Evolutionary conservation across 2,113 vertebrate genomes (phyloP), one percentile per base, ranked within the genome.

Genomic region (Thamnaconus septentrionalis): DNA sequence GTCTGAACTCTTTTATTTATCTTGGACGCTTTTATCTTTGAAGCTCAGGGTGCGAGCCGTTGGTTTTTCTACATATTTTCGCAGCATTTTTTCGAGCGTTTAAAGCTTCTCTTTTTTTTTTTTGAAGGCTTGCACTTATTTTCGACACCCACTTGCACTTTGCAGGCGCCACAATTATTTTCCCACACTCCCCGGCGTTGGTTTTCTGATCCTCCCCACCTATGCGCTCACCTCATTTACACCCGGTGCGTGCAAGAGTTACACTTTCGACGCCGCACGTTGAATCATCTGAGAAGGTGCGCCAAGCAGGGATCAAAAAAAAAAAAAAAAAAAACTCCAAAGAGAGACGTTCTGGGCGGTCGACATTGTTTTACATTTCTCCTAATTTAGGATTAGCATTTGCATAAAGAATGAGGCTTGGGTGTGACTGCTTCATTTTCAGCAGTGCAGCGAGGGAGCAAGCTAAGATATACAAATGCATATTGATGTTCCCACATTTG

Each of bases 281-380:
- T 65, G 10, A 76, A 61, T 66, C 57, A 65, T 47, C 54, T 59
- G n/a, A 52, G 41, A 71, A 41, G n/a, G 5, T 8, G 7, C 44
- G 56, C 7, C 31, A 4, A 43, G 45, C n/a, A n/a, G 56, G 43
- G 10, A 8, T 44, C 1, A 54, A 44, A 58, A 12, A 42, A 8
- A 11, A 3, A 8, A 58, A 31, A 31, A 31, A 31, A 31, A 31
- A 1, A 31, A 31, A 31, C 18, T 31, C 1, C 18, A 31, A 31
- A 31, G 18, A 31, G 18, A 31, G 18, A 31, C 18, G 18, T 31
- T 31, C 18, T 31, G 18, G 18, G 18, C 18, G 2, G 18, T 31
- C 18, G 18, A 31, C 18, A 31, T 31, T 31, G 18, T 31, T 31
- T 31, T 31, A 31, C 18, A 31, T 31, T 31, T 31, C 18, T 31